Percentiles rank a stretch among this genome's conserved stretches.
phyloP scores from a whole-genome alignment of 2,888 invertebrate species.

The Girardia tigrina region DNA sequence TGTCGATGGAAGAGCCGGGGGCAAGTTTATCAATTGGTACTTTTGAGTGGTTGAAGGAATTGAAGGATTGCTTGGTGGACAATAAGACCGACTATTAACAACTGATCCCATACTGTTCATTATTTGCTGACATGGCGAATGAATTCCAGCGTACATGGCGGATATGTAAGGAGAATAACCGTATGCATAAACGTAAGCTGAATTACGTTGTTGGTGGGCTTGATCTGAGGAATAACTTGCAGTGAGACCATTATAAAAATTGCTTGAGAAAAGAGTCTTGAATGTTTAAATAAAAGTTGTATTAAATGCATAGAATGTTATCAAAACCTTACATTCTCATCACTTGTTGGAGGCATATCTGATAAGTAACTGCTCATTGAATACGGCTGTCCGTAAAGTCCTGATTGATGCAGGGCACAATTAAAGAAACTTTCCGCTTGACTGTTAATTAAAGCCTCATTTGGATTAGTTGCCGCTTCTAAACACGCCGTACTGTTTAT shows the following conservation, averaged over 20 bases:
- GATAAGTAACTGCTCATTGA: not conserved
- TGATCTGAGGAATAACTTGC: not conserved
- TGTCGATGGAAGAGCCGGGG: conserved; percentile 38
- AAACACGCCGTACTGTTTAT: not conserved
- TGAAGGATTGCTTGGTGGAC: not conserved
- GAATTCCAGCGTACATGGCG: not conserved
- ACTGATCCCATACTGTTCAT: not conserved
- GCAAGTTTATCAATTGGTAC: conserved; percentile 42
- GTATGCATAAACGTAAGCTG: not conserved
- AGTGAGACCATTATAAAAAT: not conserved
- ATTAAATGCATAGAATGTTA: too few species aligned
- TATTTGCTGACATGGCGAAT: not conserved
- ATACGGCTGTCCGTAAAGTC: not conserved
- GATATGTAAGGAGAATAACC: not conserved
- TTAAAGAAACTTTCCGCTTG: not conserved
- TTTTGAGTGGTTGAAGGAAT: conserved; percentile 40
- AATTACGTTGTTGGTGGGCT: not conserved
- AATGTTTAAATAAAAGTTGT: too few species aligned
- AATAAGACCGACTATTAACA: not conserved
- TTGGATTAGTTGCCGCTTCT: not conserved
- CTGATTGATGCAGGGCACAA: not conserved
- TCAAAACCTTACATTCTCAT: not conserved
- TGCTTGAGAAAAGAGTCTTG: not conserved
- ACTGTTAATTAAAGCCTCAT: not conserved
- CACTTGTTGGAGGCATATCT: not conserved